Conservation (phyloP, 2,113 vertebrate genomes). For the Oreochromis niloticus region DNA sequence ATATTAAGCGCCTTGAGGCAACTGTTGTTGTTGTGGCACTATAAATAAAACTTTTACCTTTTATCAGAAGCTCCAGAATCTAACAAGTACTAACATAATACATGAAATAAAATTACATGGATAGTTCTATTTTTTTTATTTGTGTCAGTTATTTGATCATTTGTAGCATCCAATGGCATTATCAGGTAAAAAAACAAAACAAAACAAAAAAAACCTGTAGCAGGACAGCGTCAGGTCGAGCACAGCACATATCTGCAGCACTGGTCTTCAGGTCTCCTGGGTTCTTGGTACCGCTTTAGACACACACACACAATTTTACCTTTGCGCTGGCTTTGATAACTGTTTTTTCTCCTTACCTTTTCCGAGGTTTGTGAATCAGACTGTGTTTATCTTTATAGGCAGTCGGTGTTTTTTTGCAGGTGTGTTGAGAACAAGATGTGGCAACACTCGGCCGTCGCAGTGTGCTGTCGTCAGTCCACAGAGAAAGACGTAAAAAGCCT, state of each 20-base stretch:
- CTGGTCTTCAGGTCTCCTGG: not conserved
- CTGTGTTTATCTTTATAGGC: not conserved
- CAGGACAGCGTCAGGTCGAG: not conserved
- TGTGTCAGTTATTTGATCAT: not conserved
- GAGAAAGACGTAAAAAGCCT: not conserved
- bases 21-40: not conserved
- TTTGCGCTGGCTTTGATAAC: not conserved
- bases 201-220: not conserved
- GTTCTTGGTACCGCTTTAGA: not conserved
- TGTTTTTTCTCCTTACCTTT: not conserved
- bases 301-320: fast-evolving
- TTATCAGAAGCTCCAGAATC: not conserved
- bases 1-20: not conserved
- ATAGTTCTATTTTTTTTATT: not conserved
- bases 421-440: not conserved
- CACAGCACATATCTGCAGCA: not conserved
- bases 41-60: not conserved
- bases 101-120: not conserved
- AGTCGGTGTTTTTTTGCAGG: not conserved
- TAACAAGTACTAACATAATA: not conserved
- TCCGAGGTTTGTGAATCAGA: not conserved
- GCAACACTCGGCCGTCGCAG: constrained; percentile 19
- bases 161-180: not conserved
- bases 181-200: not conserved
- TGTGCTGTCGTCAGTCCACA: not conserved